These are phyloP conservation scores for Aix galericulata DNA, from an alignment of 2,113 vertebrate species.

Conservation along the genomic window DNA sequence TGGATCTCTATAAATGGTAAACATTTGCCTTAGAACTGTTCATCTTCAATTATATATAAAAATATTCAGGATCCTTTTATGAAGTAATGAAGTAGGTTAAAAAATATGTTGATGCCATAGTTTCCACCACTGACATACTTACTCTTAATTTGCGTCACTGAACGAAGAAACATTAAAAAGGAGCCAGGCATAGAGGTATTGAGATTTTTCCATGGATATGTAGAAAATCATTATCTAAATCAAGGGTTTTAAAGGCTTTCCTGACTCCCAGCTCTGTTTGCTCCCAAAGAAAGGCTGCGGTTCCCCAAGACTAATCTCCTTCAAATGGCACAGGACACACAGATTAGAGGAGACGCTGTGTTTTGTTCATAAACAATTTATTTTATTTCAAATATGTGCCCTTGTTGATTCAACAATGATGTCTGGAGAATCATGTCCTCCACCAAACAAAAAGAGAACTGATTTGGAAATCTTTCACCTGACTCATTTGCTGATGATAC, in stretches of 20 bases:
- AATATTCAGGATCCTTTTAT: background rate
- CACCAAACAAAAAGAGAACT: constrained; percentile 63
- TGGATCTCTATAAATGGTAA: background rate
- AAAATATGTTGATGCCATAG: background rate
- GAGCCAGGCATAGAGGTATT: background rate
- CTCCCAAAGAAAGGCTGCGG: background rate
- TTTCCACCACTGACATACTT: background rate
- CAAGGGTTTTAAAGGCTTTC: background rate
- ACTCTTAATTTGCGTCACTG: background rate
- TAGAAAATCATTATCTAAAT: background rate
- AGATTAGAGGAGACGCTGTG: background rate
- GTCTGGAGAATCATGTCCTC: constrained; percentile 67
- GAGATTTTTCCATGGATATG: fast-evolving
- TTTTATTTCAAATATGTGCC: constrained; percentile 80
- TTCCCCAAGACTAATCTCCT: background rate
- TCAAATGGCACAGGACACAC: background rate
- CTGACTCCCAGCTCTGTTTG: background rate
- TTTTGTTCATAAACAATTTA: constrained; percentile 73
- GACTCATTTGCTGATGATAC: constrained; percentile 34
- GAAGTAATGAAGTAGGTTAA: background rate
- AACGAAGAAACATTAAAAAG: background rate
- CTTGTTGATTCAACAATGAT: constrained; percentile 70
- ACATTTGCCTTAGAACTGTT: background rate
- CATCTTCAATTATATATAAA: background rate
- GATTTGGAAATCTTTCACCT: constrained; percentile 53